phyloP scores from a whole-genome alignment of 2,888 invertebrate species.

The Philereme transversata region DNA sequence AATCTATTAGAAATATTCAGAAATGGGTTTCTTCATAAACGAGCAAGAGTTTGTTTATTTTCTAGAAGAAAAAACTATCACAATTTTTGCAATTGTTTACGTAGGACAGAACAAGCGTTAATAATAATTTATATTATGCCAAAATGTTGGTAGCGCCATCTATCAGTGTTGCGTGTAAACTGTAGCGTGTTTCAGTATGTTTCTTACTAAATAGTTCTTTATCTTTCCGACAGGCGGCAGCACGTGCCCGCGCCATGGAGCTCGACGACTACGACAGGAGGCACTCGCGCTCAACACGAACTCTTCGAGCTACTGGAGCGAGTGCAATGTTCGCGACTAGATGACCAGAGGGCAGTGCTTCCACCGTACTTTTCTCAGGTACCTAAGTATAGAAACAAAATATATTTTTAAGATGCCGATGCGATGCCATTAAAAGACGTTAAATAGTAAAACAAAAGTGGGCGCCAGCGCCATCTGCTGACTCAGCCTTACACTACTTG shows the following conservation, averaged over 20 bases:
- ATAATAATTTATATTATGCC: too few relatives aligned
- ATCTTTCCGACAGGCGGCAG: conserved; percentile 84
- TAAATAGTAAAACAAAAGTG: background rate
- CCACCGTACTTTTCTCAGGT: conserved; percentile 96
- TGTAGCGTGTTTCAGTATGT: background rate
- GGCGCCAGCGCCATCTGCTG: conserved; percentile 28
- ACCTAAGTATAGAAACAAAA: conserved; percentile 45
- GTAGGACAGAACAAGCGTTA: too few relatives aligned
- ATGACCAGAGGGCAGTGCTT: conserved; percentile 98
- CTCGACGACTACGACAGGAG: conserved; percentile 75
- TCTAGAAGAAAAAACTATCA: too few relatives aligned
- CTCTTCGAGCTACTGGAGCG: conserved; percentile 97
- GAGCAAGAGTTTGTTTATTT: too few relatives aligned
- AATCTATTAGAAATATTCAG: too few relatives aligned
- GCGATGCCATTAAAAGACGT: too few relatives aligned
- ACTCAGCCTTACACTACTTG: background rate
- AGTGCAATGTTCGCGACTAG: conserved; percentile 96
- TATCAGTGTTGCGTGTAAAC: conserved; percentile 21
- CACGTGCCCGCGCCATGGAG: conserved; percentile 85
- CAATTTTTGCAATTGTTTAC: too few relatives aligned
- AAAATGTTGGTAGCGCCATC: conserved; percentile 44
- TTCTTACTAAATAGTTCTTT: conserved; percentile 40
- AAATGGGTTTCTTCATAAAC: too few relatives aligned
- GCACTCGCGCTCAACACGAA: conserved; percentile 87
- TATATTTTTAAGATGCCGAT: background rate